A percentile compares a stretch with the other conserved stretches of the same genome.
phyloP scores from a whole-genome alignment of 2,113 vertebrate species.

The Piliocolobus tephrosceles region DNA sequence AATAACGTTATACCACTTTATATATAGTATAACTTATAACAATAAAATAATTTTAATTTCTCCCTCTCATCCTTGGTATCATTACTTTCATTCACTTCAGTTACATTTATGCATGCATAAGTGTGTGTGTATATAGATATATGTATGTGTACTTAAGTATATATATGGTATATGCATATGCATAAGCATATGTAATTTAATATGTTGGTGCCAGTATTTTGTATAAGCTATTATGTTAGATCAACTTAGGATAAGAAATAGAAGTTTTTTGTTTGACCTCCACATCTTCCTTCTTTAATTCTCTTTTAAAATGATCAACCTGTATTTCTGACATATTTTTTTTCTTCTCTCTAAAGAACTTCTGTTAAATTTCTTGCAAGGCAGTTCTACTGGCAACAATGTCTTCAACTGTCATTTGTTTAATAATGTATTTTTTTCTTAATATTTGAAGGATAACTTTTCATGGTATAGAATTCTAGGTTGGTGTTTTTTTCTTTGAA shows the following conservation, averaged over 20 bases:
- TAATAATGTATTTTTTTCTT: background rate
- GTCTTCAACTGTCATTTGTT: background rate
- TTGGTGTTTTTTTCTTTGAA: background rate
- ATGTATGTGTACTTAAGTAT: background rate
- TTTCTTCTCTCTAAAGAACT: background rate
- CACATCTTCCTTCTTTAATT: background rate
- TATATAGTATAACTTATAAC: background rate
- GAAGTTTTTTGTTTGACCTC: background rate
- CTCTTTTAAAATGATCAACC: background rate
- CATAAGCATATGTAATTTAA: background rate
- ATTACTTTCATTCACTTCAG: background rate
- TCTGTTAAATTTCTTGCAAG: background rate
- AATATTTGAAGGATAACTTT: background rate
- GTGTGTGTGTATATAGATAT: background rate
- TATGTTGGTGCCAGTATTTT: background rate
- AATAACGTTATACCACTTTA: background rate
- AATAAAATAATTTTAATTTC: background rate
- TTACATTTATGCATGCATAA: background rate
- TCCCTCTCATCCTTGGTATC: background rate
- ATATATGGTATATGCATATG: background rate
- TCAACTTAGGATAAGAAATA: background rate
- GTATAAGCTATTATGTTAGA: background rate
- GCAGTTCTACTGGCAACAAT: background rate
- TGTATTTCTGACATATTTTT: background rate
- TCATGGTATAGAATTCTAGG: background rate